Evolutionary conservation across 2,797 vertebrate species (phyloP), one percentile per base, ranked within the genome.

Genomic region (Paramormyrops hopkinsi): DNA sequence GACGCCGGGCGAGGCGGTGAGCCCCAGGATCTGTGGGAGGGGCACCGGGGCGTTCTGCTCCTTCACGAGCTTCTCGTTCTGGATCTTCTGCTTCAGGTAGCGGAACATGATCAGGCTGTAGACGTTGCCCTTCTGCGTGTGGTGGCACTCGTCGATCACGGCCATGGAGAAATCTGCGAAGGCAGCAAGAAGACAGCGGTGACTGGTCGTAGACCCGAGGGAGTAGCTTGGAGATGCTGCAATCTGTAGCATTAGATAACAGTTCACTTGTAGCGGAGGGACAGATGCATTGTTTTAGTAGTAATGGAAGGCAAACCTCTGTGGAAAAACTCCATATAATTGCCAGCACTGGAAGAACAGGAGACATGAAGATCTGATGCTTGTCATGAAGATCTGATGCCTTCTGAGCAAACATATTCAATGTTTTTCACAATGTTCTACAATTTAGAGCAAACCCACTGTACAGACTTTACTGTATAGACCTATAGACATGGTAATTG

Each of bases 71-170:
- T 1, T 92, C 9, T 0, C 85, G 91, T 99, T 99, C 90, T 92
- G 96, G 90, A 95, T 93, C 91, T 98, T 99, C 92, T 98, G 96
- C 91, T 94, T 96, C 93, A 99, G 93, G 92, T 98, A 99, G 69
- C 96, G 97, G 91, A 96, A 95, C 99, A 99, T 99, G 89, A 99
- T 97, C 90, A 97, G 96, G 92, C 99, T 99, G 93, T 99, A 99
- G 56, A 98, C 97, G 0, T 5, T 97, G 87, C 97, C 98, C 92
- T 99, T 99, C 91, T 98, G 96, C 54, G 98, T 99, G 94, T 99
- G 98, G 94, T 99, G 98, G 89, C 98, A 99, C 93, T 99, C 99
- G 89, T 99, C 98, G 17, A 99, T 98, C 86, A 99, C 94, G 19
- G 99, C 94, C 91, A 99, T 96, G 0, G 97, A 96, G 94, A 99